phyloP scores from a whole-genome alignment of 2,113 vertebrate species.

The Bubo scandiacus region DNA sequence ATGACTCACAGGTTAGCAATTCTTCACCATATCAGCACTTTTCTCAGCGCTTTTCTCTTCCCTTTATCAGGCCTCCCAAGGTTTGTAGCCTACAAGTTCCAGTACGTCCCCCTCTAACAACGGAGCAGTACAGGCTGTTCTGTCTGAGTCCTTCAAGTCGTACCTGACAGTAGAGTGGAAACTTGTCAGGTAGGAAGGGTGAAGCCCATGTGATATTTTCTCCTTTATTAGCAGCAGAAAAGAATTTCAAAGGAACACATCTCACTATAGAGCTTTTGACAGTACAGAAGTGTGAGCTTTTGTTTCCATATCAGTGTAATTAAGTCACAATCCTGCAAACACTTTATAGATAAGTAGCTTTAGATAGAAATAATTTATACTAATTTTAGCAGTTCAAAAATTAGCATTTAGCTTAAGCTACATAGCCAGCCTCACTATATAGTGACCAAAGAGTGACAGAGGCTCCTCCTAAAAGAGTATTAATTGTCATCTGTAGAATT shows the following conservation, averaged over 20 bases:
- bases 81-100: no score
- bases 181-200: not conserved
- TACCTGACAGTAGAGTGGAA: not conserved
- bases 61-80: no score
- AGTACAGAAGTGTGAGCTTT: not conserved
- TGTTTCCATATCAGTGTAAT: not conserved
- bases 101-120: no score
- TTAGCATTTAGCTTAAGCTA: not conserved
- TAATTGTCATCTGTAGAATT: not conserved
- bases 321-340: not conserved
- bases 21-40: no score
- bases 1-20: no score
- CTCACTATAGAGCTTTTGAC: not conserved
- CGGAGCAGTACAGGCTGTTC: no score
- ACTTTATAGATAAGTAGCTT: not conserved
- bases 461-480: not conserved
- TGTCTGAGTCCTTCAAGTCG: no score
- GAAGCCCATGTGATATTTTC: not conserved
- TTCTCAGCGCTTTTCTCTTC: no score
- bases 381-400: not conserved
- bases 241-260: not conserved
- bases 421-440: not conserved
- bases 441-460: not conserved
- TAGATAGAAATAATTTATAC: not conserved
- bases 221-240: not conserved